Evolutionary conservation across 2,888 invertebrate species (phyloP).

Genomic region (Ectemnius lituratus): DNA sequence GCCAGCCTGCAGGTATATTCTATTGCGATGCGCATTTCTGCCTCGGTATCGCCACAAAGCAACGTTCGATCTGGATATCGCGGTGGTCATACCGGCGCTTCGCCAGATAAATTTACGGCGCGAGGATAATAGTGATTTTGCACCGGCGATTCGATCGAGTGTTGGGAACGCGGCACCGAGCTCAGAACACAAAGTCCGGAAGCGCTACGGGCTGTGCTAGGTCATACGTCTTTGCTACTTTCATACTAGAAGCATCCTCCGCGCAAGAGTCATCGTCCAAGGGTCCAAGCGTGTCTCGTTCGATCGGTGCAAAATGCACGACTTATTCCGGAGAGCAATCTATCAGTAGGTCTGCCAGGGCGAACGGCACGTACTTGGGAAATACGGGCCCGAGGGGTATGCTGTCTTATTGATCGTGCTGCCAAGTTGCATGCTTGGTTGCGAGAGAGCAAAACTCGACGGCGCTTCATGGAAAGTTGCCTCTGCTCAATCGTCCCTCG

Average conservation of each 20-base stretch:
- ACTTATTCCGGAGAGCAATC: not conserved
- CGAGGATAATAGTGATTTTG: not conserved
- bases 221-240: too few species aligned
- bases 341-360: not conserved
- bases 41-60: not conserved
- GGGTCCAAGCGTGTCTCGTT: not conserved
- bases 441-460: conserved; percentile 19
- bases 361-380: conserved; percentile 7
- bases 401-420: conserved; percentile 47
- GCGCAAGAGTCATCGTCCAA: too few species aligned
- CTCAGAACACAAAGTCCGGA: not conserved
- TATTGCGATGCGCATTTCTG: not conserved
- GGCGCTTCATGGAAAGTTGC: not conserved
- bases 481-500: conserved; percentile 12
- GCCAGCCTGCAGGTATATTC: not conserved
- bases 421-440: conserved; percentile 32
- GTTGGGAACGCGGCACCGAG: not conserved
- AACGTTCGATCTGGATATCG: conserved; percentile 7
- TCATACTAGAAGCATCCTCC: too few species aligned
- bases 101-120: not conserved
- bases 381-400: conserved; percentile 30
- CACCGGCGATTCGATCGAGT: conserved; percentile 9
- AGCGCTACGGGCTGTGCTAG: too few species aligned
- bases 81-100: not conserved
- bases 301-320: conserved; percentile 4